These are phyloP conservation scores for Geophilus truncorum DNA, from an alignment of 2,888 invertebrate genomes.

Conservation along the genomic window DNA sequence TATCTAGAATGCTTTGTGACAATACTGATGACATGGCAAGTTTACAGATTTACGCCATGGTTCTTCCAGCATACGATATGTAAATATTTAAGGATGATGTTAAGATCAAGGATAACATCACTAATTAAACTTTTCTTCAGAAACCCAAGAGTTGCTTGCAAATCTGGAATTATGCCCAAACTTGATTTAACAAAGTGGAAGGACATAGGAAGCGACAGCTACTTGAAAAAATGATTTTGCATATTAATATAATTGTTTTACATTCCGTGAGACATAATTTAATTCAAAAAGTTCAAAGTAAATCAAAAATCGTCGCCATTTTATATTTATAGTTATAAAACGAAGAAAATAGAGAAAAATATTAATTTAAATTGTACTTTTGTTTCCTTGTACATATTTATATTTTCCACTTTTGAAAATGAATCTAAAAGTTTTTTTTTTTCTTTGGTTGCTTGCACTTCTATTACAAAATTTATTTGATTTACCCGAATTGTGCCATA, in stretches of 20 bases:
- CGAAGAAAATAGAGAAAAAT: neutral
- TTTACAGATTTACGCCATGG: constrained; percentile 73
- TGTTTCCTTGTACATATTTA: no score
- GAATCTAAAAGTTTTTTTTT: neutral
- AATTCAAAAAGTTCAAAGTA: no score
- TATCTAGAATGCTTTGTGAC: constrained; percentile 51
- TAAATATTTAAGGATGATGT: constrained; percentile 54
- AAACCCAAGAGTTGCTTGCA: constrained; percentile 49
- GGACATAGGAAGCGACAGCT: constrained; percentile 40
- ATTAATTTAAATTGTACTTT: neutral
- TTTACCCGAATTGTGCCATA: neutral
- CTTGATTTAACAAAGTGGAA: constrained; percentile 47
- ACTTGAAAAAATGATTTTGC: neutral
- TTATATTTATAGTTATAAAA: neutral
- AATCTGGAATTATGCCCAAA: constrained; percentile 44
- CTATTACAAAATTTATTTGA: neutral
- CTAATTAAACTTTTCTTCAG: constrained; percentile 42
- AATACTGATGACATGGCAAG: constrained; percentile 50
- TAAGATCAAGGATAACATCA: neutral
- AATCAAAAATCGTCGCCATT: neutral
- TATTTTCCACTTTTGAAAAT: no score
- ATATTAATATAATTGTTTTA: no score
- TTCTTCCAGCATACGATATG: constrained; percentile 87
- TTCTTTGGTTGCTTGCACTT: no score
- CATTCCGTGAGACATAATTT: no score